A percentile compares a stretch with the other conserved stretches of the same genome.
phyloP scores from a whole-genome alignment of 2,113 vertebrate species.

The Cairina moschata region DNA sequence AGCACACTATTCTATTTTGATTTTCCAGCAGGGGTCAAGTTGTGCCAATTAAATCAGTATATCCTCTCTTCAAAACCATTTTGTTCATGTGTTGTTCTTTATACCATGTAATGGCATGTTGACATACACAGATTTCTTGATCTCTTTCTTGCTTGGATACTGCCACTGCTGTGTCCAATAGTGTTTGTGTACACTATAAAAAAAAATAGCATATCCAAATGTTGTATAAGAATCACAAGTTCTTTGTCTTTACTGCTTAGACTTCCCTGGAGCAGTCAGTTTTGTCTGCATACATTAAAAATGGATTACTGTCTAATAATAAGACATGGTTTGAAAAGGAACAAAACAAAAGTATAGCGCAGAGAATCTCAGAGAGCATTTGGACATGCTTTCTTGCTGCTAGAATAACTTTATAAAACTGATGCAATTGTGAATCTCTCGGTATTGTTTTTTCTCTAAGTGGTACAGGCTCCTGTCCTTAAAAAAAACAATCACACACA shows the following conservation, averaged over 20 bases:
- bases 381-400: neutral
- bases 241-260: neutral
- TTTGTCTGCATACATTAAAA: neutral
- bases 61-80: neutral
- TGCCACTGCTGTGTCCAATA: neutral
- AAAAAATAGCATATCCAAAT: neutral
- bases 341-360: neutral
- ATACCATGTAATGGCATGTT: neutral
- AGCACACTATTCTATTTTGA: neutral
- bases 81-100: neutral
- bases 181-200: neutral
- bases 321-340: neutral
- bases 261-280: neutral
- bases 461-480: neutral
- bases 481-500: neutral
- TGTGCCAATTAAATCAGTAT: neutral
- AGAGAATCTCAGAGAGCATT: neutral
- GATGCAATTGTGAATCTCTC: neutral
- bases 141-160: neutral
- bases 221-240: neutral
- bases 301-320: neutral
- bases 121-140: neutral
- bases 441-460: neutral
- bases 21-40: neutral
- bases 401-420: neutral